Conservation (phyloP, 2,888 invertebrate genomes). For the Metalampra italica region DNA sequence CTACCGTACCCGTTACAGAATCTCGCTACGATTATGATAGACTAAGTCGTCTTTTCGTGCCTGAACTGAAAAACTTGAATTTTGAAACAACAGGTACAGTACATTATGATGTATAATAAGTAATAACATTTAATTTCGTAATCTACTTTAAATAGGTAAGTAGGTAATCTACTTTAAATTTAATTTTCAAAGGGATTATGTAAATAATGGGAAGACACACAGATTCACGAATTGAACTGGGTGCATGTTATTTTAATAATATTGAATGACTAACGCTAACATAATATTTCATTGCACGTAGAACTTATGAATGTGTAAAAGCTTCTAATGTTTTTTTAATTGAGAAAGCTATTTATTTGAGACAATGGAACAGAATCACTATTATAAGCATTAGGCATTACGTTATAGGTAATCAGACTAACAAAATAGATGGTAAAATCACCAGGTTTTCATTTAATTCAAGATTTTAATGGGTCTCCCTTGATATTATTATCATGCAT, state of each 20-base stretch:
- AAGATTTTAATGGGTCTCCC: neutral
- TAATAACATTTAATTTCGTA: neutral
- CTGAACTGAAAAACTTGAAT: constrained; percentile 50
- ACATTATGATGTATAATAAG: neutral
- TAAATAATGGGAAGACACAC: constrained; percentile 62
- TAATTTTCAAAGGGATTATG: neutral
- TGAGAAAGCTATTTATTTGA: too few relatives aligned
- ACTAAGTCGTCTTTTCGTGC: constrained; percentile 49
- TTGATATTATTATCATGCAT: neutral
- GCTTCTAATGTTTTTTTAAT: too few relatives aligned
- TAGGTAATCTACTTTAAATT: too few relatives aligned
- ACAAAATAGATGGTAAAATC: neutral
- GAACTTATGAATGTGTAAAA: neutral
- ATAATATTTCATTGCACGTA: neutral
- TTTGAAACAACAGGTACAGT: neutral
- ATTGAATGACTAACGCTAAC: constrained; percentile 1
- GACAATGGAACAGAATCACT: too few relatives aligned
- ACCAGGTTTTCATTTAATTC: constrained; percentile 1
- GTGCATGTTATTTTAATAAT: constrained; percentile 41
- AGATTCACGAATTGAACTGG: constrained; percentile 59
- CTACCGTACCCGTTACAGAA: constrained; percentile 61
- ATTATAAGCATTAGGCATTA: too few relatives aligned
- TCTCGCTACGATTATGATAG: constrained; percentile 65
- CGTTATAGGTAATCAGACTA: too few relatives aligned
- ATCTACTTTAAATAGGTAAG: too few relatives aligned